Evolutionary conservation across 2,797 vertebrate genomes (phyloP).

Genomic region (Coregonus sp.): DNA sequence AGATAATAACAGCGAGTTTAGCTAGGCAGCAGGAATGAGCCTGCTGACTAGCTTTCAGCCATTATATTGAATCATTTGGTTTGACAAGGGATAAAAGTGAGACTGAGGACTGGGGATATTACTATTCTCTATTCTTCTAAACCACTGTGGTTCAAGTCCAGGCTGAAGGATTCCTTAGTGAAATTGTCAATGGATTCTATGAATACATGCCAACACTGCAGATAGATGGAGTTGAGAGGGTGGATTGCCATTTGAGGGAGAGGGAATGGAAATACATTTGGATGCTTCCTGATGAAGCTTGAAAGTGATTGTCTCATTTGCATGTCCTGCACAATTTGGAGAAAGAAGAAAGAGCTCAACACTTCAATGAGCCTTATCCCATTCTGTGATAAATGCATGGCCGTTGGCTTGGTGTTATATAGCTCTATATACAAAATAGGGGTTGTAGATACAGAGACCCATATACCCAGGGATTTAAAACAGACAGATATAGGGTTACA

Average conservation of each 20-base stretch:
- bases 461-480: no score
- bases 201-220: conserved; percentile 43
- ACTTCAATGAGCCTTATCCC: background rate
- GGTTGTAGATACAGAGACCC: no score
- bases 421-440: no score
- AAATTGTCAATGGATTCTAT: conserved; percentile 36
- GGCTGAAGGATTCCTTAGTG: conserved; percentile 24
- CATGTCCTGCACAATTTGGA: conserved; percentile 24
- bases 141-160: conserved; percentile 9
- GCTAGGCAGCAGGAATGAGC: no score
- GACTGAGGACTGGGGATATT: background rate
- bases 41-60: no score
- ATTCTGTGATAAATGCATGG: background rate
- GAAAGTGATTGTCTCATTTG: conserved; percentile 34
- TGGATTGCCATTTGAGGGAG: conserved; percentile 34
- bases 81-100: background rate
- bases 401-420: background rate
- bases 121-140: conserved; percentile 1
- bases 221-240: conserved; percentile 25
- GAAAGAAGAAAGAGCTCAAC: background rate
- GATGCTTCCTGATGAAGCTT: conserved; percentile 20
- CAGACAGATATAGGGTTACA: no score
- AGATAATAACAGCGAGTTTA: no score
- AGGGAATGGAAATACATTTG: conserved; percentile 17
- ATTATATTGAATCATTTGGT: background rate